Conservation (phyloP, 1,140 invertebrate genomes). For the Chironomus striatipennis region DNA sequence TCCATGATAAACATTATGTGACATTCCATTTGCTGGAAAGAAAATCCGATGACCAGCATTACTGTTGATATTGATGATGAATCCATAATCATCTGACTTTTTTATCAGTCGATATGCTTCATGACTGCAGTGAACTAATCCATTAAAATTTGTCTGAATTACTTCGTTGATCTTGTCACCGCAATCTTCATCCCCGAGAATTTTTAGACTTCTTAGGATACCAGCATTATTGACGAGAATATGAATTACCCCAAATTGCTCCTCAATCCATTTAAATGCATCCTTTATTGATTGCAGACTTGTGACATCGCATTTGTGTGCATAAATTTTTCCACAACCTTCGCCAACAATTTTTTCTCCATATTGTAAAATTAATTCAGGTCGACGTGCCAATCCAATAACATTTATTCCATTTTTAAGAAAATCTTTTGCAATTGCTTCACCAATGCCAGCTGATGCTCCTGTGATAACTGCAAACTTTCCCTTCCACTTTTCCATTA, state of each 20-base stretch:
- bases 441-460: constrained; percentile 62
- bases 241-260: constrained; percentile 50
- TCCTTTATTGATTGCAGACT: constrained; percentile 29
- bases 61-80: not conserved
- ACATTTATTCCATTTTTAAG: constrained; percentile 54
- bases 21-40: not conserved
- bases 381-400: constrained; percentile 57
- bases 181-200: not conserved
- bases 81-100: not conserved
- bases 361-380: constrained; percentile 47
- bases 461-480: constrained; percentile 64
- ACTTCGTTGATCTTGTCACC: not conserved
- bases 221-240: constrained; percentile 64
- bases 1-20: constrained; percentile 26
- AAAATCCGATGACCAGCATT: not conserved
- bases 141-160: not conserved
- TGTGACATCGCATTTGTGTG: constrained; percentile 33
- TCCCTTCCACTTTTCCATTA: constrained; percentile 60
- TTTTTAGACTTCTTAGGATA: constrained; percentile 26
- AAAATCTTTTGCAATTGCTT: constrained; percentile 46
- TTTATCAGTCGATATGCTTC: not conserved
- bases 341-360: constrained; percentile 28
- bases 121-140: not conserved
- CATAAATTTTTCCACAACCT: constrained; percentile 33
- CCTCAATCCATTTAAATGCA: constrained; percentile 52